Evolutionary conservation across 2,797 vertebrate species (phyloP).

Genomic region (Sibirionetta formosa): DNA sequence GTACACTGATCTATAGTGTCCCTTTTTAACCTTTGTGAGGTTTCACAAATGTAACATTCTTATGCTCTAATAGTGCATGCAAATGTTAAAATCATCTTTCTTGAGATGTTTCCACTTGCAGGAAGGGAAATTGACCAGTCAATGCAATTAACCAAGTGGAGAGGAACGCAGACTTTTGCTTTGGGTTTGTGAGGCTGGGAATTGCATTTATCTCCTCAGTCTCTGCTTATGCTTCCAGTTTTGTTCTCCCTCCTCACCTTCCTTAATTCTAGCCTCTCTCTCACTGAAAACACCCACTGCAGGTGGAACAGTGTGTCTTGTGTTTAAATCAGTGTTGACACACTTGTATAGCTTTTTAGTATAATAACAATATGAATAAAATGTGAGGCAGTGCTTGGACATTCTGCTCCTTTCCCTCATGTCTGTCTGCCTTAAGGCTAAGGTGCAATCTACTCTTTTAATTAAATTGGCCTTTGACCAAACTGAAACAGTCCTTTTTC

Average conservation of each 20-base stretch:
- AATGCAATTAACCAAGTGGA: background rate
- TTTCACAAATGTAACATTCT: background rate
- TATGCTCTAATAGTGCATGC: background rate
- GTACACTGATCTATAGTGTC: background rate
- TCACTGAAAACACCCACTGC: background rate
- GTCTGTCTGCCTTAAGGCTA: background rate
- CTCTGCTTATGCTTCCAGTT: background rate
- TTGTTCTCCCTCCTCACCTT: background rate
- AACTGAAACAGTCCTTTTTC: background rate
- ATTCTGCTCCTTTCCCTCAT: background rate
- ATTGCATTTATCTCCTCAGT: background rate
- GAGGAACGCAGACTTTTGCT: background rate
- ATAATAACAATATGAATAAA: background rate
- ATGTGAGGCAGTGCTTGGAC: background rate
- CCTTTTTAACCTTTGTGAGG: background rate
- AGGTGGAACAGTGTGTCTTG: background rate
- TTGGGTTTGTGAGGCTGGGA: background rate
- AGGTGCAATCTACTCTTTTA: background rate
- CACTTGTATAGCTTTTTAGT: background rate
- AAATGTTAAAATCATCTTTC: background rate
- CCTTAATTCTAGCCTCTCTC: background rate
- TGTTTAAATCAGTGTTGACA: background rate
- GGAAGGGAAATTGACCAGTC: background rate
- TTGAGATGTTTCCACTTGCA: background rate
- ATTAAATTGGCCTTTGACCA: background rate